These are phyloP conservation scores for Netelia melanura DNA, from an alignment of 2,888 invertebrate species.

Conservation along the genomic window DNA sequence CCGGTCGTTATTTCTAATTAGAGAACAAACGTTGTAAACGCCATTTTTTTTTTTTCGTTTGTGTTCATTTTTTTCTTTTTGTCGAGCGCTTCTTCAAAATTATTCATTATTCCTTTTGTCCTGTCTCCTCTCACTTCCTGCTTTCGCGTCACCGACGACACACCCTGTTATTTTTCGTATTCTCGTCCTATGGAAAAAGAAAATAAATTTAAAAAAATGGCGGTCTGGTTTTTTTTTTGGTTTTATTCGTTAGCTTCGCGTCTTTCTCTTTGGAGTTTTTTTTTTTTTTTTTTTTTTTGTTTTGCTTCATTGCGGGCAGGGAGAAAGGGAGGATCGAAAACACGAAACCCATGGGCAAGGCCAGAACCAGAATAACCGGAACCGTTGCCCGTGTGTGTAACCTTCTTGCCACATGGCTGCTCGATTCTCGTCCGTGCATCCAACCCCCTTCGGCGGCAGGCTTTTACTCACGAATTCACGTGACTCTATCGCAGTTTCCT, in stretches of 20 bases:
- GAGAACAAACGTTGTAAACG: not conserved
- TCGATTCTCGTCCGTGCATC: slow-evolving; percentile 48
- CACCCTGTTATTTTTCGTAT: slow-evolving; percentile 15
- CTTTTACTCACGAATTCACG: slow-evolving; percentile 45
- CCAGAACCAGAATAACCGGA: slow-evolving; percentile 80
- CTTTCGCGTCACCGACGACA: slow-evolving; percentile 21
- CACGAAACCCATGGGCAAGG: slow-evolving; percentile 68
- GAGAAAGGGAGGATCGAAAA: slow-evolving; percentile 71
- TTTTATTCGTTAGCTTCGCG: slow-evolving; percentile 21
- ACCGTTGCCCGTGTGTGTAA: slow-evolving; percentile 70
- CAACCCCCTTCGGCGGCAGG: slow-evolving; percentile 2
- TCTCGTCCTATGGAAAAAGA: slow-evolving; percentile 14
- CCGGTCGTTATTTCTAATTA: too few species aligned
- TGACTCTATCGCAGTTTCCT: slow-evolving; percentile 31
- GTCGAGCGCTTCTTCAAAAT: not conserved
- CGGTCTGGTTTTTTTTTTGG: not conserved
- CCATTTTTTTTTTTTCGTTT: not conserved
- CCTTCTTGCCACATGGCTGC: slow-evolving; percentile 65
- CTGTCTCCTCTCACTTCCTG: slow-evolving; percentile 27
- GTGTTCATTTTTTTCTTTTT: too few species aligned
- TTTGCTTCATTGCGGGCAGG: slow-evolving; percentile 14
- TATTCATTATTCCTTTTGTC: not conserved
- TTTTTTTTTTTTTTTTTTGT: slow-evolving; percentile 63
- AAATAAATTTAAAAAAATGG: slow-evolving; percentile 11
- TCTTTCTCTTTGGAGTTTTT: slow-evolving; percentile 44